A percentile compares a stretch with the other conserved stretches of the same genome.
Evolutionary conservation across 2,888 invertebrate species (phyloP).

Genomic region (Phrixothrix hirtus): DNA sequence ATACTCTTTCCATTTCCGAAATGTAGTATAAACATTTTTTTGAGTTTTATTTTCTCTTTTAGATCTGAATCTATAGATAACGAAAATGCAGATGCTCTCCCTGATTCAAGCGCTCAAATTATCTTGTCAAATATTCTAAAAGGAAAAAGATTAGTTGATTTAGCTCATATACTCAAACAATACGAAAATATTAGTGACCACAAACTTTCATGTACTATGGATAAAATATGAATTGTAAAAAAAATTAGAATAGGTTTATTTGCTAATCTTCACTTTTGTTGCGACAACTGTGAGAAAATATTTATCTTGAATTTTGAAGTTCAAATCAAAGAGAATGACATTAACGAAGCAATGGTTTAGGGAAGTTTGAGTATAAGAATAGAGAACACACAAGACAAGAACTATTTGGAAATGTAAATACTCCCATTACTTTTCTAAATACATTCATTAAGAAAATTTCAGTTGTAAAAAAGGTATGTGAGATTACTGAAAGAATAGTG

Average conservation of each 20-base stretch:
- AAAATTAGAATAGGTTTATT: neutral
- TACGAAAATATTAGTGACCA: neutral
- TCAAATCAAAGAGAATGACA: neutral
- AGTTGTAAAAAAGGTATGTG: neutral
- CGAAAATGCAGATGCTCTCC: too few species aligned
- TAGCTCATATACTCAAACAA: neutral
- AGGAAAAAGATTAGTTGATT: neutral
- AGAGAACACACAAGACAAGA: neutral
- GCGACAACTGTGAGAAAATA: neutral
- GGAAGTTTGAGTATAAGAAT: conserved; percentile 1
- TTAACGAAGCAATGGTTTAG: neutral
- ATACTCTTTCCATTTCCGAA: too few species aligned
- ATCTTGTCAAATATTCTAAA: neutral
- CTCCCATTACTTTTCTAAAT: neutral
- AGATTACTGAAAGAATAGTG: too few species aligned
- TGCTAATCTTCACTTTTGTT: neutral
- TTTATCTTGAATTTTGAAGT: neutral
- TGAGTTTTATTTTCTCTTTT: too few species aligned
- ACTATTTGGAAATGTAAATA: neutral
- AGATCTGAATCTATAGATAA: too few species aligned
- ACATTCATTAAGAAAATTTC: neutral
- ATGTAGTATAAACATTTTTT: too few species aligned
- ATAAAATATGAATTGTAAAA: neutral
- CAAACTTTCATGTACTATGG: neutral
- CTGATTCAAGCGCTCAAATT: too few species aligned